These are phyloP conservation scores for Stomatorhinus walkeri DNA, from an alignment of 2,797 vertebrate species.

Conservation along the genomic window DNA sequence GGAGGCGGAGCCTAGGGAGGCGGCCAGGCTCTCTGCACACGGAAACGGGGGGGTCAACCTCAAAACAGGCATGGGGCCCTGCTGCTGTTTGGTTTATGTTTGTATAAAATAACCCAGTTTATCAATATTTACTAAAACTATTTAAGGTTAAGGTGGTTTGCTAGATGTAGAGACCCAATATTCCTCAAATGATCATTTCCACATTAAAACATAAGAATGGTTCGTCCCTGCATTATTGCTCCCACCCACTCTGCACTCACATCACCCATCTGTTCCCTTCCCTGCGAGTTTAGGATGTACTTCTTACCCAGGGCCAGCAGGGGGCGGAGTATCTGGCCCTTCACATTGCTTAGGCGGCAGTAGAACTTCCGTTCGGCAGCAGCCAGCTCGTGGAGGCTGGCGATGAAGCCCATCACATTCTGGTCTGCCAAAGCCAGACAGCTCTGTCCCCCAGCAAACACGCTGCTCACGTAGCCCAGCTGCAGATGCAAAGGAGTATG, in stretches of 20 bases:
- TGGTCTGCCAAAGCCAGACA: slow-evolving; percentile 76
- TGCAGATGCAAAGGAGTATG: slow-evolving; percentile 40
- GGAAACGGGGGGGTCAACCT: neutral
- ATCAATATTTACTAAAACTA: neutral
- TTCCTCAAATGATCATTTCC: neutral
- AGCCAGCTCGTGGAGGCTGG: slow-evolving; percentile 86
- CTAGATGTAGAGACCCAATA: neutral
- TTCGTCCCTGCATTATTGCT: neutral
- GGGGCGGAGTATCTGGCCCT: slow-evolving; percentile 78
- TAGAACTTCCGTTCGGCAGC: slow-evolving; percentile 85
- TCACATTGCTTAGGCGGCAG: slow-evolving; percentile 76
- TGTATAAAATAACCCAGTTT: neutral
- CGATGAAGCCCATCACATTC: slow-evolving; percentile 87
- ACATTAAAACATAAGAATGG: neutral
- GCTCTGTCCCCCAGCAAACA: slow-evolving; percentile 72
- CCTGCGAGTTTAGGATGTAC: neutral
- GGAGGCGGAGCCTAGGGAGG: slow-evolving; percentile 49
- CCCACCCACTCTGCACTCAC: neutral
- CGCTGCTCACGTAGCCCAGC: slow-evolving; percentile 84
- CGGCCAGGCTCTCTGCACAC: slow-evolving; percentile 72
- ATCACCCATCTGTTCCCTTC: neutral
- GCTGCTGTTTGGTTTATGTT: neutral
- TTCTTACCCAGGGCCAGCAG: slow-evolving; percentile 80
- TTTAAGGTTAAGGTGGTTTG: neutral
- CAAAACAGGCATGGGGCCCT: neutral